These are phyloP conservation scores for Samia ricini DNA, from an alignment of 1,140 invertebrate genomes.

Conservation along the genomic window DNA sequence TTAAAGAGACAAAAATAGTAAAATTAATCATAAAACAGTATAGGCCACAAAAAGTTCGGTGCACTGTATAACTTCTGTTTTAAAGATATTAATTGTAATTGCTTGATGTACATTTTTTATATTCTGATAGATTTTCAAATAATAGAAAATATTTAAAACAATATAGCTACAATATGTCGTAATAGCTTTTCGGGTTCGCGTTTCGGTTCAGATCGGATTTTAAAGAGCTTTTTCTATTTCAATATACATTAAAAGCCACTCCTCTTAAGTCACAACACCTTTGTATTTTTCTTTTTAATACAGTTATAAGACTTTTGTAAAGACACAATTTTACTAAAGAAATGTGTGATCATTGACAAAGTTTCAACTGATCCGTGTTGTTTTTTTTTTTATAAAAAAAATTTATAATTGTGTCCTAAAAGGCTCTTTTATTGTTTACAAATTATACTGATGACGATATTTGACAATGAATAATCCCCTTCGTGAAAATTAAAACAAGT, in stretches of 20 bases:
- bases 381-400: too few relatives aligned
- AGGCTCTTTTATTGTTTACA: not conserved
- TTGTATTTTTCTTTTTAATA: not conserved
- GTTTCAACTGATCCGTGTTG: not conserved
- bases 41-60: not conserved
- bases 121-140: not conserved
- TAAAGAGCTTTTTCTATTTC: too few relatives aligned
- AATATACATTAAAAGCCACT: too few relatives aligned
- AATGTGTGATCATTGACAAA: not conserved
- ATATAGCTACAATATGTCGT: not conserved
- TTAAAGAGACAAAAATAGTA: not conserved
- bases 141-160: too few relatives aligned
- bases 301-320: not conserved
- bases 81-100: not conserved
- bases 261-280: too few relatives aligned
- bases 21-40: not conserved
- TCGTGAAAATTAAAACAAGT: not conserved
- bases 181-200: too few relatives aligned
- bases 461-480: not conserved
- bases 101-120: not conserved
- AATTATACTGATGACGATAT: too few relatives aligned
- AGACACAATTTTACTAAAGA: not conserved
- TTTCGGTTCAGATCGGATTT: too few relatives aligned
- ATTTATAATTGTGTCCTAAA: too few relatives aligned
- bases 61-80: not conserved